Base-by-base conservation (phyloP, 2,797 vertebrate genomes). In the Danio kyathit region DNA sequence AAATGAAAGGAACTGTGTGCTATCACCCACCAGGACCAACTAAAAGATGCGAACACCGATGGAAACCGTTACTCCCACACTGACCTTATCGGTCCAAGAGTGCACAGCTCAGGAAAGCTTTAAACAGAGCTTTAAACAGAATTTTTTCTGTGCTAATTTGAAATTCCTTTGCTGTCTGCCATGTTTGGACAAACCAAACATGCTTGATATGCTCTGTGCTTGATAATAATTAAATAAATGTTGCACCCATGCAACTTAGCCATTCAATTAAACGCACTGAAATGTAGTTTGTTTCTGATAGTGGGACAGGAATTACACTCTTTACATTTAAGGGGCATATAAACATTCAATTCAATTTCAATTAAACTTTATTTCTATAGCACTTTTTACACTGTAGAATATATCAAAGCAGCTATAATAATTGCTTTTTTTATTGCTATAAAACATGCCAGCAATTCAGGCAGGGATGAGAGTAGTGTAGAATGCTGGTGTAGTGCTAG, bases 1-100 rank as follows among this genome's bases (percentile, higher is more conserved):
- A 66, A 76, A 43, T 56, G 8, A 76, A 66, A 11, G 21, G 48
- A 76, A 75, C 10, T 3, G 5, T 76, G 48, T 29, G 17, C 49
- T 10, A 46, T 56, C 38, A 44, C 49, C 51, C 40, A 76, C 29
- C 10, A 75, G 46, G 29, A 64, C 21, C 57, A 17, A 48, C 59
- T 63, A 8, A 61, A 17, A 46, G 13, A 75, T 19, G 16, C 14
- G 48, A 66, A 56, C 17, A n/a, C 17, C 29, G 12, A 76, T 75
- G 60, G 48, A 74, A 76, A 56, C 61, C n/a, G 60, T 44, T 60
- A 64, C 40, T 56, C 19, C 17, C 38, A 66, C 19, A 9, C 49
- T 41, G n/a, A 51, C n/a, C 59, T 63, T 51, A 75, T 63, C 59
- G 40, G 72, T 61, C 10, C 2, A 48, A 40, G 7, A 19, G 72